Percentiles rank a stretch among this genome's conserved stretches.
phyloP scores from a whole-genome alignment of 2,797 vertebrate genomes.

The Gambelia wislizenii region DNA sequence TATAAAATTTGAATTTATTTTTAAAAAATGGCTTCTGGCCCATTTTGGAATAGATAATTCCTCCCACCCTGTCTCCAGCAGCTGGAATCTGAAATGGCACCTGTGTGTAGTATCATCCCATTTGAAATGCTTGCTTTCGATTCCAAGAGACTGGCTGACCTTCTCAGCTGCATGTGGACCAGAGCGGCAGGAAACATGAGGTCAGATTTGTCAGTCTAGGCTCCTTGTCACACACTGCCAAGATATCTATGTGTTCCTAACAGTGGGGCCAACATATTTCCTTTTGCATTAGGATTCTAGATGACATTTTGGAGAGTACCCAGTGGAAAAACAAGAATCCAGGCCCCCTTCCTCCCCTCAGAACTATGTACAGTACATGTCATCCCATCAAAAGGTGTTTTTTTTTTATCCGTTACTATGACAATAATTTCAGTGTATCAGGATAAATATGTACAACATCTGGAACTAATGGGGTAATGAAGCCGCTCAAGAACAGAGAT shows the following conservation, averaged over 20 bases:
- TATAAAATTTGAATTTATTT: background rate
- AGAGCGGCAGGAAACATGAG: background rate
- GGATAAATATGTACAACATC: conserved; percentile 59
- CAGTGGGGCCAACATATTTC: conserved; percentile 4
- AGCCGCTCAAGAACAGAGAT: conserved; percentile 49
- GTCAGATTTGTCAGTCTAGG: conserved; percentile 4
- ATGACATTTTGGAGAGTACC: conserved; percentile 39
- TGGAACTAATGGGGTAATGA: conserved; percentile 59
- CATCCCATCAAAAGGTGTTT: conserved; percentile 25
- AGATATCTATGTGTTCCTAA: background rate
- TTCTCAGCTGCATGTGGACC: background rate
- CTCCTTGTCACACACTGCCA: background rate
- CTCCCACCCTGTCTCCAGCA: background rate
- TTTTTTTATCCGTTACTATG: conserved; percentile 41
- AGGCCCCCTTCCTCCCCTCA: conserved; percentile 29
- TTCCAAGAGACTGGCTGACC: background rate
- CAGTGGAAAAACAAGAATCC: conserved; percentile 50
- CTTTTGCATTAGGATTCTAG: conserved; percentile 10
- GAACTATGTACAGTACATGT: conserved; percentile 18
- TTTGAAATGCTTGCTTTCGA: background rate
- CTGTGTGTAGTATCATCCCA: background rate
- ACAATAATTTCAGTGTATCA: conserved; percentile 59
- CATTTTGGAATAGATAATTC: background rate
- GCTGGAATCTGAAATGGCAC: background rate
- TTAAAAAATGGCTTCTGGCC: background rate